Evolutionary conservation across 2,797 vertebrate species (phyloP), one percentile per base, ranked within the genome.

Genomic region (Manis crassicaudata): DNA sequence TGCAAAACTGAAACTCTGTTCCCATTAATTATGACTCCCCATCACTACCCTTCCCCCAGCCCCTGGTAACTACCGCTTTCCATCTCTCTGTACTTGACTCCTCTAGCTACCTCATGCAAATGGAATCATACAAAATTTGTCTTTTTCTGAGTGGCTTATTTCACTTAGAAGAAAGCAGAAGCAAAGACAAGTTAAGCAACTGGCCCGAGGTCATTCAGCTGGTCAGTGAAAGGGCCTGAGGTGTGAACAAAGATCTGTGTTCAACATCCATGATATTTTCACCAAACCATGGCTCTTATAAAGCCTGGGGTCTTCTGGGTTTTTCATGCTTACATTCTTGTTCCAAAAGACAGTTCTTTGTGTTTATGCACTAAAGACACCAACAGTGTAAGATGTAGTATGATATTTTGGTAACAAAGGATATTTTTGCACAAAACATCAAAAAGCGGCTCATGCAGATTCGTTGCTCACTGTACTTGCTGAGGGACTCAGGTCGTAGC

Each of bases 391-490:
- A 90, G 85, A 76, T 79, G 62, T 56, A 90, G 60, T 52, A 63
- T 80, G 81, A 10, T 88, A 92, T 92, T 96, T 96, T 88, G 85
- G 95, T 88, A 92, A 90, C 56, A 76, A 93, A 85, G 43, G 46
- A 56, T 82, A 81, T 88, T 88, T 92, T 89, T 93, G 68, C 81
- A 94, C 37, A 94, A 81, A 89, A 92, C 85, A 81, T 46, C 40
- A 87, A 56, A 90, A 92, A 95, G 50, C 60, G 77, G 77, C 35
- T 84, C 72, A 43, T 58, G n/a, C 14, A 75, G 90, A 77, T 68
- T 54, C 43, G 25, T 32, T 10, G 62, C 37, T 92, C 68, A 75
- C 40, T 52, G 1, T 0, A 12, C 7, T 20, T 4, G 23, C 46
- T 35, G 23, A 21, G 76, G 72, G 50, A 65, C n/a, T 35, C 32